Conservation (phyloP, 2,113 vertebrate genomes). For the Paraplagusia blochii region DNA sequence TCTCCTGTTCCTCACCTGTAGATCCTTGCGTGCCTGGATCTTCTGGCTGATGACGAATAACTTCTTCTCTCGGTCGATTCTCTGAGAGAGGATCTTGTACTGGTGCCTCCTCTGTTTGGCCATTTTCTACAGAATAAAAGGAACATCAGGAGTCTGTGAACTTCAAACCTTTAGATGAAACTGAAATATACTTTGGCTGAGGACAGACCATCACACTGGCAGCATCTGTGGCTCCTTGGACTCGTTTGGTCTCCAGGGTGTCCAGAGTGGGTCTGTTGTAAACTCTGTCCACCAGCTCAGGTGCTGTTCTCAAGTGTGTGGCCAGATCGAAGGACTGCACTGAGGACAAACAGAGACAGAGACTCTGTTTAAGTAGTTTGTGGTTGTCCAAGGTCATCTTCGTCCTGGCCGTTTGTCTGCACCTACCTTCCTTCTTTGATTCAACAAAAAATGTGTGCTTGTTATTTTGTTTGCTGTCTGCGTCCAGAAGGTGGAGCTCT, state of each 20-base stretch:
- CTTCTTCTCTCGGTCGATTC: conserved; percentile 90
- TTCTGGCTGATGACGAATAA: conserved; percentile 92
- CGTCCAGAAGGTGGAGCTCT: conserved; percentile 93
- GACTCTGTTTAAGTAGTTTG: neutral
- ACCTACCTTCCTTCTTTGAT: conserved; percentile 82
- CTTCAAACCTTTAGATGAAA: neutral
- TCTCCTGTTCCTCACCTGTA: conserved; percentile 78
- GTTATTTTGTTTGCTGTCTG: conserved; percentile 78
- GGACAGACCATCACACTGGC: conserved; percentile 71
- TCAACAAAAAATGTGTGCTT: conserved; percentile 89
- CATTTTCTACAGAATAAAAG: conserved; percentile 71
- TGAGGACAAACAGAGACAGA: conserved; percentile 50
- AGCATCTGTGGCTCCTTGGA: conserved; percentile 77
- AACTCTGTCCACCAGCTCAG: conserved; percentile 83
- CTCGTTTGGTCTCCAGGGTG: conserved; percentile 78
- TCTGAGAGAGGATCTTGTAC: conserved; percentile 85
- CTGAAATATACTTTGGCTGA: neutral
- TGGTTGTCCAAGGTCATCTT: neutral
- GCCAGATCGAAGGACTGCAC: conserved; percentile 86
- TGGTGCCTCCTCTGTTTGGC: conserved; percentile 80
- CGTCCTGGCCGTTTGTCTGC: neutral
- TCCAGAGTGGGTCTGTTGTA: conserved; percentile 90
- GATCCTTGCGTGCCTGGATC: conserved; percentile 92
- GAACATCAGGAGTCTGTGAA: neutral
- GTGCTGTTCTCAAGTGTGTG: conserved; percentile 81